A percentile compares a stretch with the other conserved stretches of the same genome.
phyloP scores from a whole-genome alignment of 2,888 invertebrate species.

The Xanthorhoe designata region DNA sequence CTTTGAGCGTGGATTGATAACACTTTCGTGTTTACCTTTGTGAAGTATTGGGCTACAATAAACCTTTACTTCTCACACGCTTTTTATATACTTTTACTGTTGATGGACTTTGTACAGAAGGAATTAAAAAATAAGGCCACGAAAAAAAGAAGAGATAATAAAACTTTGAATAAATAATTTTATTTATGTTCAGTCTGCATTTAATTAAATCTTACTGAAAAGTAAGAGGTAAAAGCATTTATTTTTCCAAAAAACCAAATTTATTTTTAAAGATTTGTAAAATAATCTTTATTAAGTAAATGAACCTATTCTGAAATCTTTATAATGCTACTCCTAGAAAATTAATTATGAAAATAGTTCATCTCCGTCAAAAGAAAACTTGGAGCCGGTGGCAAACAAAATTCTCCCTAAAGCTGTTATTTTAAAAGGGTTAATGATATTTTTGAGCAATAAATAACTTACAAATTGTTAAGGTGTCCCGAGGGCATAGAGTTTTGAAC shows the following conservation, averaged over 20 bases:
- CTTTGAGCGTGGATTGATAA: conserved; percentile 24
- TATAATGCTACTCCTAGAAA: conserved; percentile 20
- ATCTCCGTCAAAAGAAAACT: conserved; percentile 48
- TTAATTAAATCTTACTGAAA: background rate
- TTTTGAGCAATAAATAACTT: conserved; percentile 82
- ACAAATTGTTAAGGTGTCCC: conserved; percentile 82
- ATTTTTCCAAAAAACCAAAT: too few relatives aligned
- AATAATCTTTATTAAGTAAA: background rate
- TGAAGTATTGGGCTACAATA: conserved; percentile 34
- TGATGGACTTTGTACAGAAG: too few relatives aligned
- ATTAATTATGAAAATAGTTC: conserved; percentile 43
- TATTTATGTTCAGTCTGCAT: background rate
- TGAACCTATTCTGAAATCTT: conserved; percentile 1
- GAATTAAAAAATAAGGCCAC: too few relatives aligned
- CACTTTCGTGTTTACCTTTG: conserved; percentile 44
- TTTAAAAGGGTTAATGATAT: conserved; percentile 81
- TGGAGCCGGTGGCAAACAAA: conserved; percentile 61
- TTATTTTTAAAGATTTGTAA: background rate
- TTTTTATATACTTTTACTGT: too few relatives aligned
- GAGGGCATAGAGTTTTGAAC: conserved; percentile 66
- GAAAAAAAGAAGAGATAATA: too few relatives aligned
- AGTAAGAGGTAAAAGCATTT: too few relatives aligned
- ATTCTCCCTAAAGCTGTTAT: conserved; percentile 62
- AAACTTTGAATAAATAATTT: too few relatives aligned
- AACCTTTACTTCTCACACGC: background rate